Percentiles rank a stretch among this genome's conserved stretches.
Evolutionary conservation across 2,888 invertebrate species (phyloP).

Genomic region (Mantis religiosa): DNA sequence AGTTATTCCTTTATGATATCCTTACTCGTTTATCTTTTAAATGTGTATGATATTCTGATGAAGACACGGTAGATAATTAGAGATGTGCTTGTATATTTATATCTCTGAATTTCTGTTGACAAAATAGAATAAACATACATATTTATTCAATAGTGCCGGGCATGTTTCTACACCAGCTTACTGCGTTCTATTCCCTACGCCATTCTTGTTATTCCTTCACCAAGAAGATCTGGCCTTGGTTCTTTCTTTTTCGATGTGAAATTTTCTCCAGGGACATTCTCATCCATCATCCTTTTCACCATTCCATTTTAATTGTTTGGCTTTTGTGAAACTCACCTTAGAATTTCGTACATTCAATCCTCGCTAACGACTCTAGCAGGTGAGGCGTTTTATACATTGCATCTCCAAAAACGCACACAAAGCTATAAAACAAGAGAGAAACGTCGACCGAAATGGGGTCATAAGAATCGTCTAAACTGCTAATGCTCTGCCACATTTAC

Average conservation of each 20-base stretch:
- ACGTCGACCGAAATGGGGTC: neutral
- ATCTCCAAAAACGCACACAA: neutral
- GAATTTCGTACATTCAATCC: neutral
- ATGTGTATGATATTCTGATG: no score
- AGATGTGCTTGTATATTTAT: no score
- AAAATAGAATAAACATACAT: no score
- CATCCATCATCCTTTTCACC: neutral
- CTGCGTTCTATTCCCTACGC: no score
- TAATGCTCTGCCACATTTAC: neutral
- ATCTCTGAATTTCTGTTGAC: no score
- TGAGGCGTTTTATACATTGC: no score
- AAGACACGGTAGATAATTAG: no score
- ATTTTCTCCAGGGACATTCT: neutral
- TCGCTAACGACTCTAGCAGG: neutral
- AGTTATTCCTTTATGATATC: no score
- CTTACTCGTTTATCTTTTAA: no score
- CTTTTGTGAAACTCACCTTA: neutral
- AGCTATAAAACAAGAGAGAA: neutral
- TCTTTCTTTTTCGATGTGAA: neutral
- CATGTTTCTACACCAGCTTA: no score
- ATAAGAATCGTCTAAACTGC: neutral
- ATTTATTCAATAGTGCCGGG: no score
- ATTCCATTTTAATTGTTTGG: neutral
- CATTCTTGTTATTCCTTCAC: neutral
- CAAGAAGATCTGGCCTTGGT: neutral